phyloP scores from a whole-genome alignment of 2,888 invertebrate species.

The Slavum lentiscoides region DNA sequence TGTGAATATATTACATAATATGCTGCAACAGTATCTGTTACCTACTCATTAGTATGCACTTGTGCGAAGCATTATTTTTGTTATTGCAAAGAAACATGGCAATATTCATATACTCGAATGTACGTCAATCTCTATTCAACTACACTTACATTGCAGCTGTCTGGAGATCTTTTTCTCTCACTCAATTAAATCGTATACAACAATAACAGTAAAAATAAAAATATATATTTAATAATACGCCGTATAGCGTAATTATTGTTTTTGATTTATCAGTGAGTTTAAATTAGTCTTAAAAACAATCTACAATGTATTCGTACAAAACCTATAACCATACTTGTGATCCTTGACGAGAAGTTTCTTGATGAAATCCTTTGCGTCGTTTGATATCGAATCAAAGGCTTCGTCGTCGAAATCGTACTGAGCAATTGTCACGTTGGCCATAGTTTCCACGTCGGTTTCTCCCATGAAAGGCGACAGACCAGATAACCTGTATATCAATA shows the following conservation, averaged over 20 bases:
- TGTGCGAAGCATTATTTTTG: not conserved
- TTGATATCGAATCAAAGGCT: conserved; percentile 91
- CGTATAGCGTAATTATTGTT: not conserved
- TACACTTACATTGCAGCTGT: not conserved
- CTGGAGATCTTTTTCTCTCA: not conserved
- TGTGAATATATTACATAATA: not conserved
- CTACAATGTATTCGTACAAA: not conserved
- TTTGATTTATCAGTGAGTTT: conserved; percentile 21
- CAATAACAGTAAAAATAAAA: not conserved
- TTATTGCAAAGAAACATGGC: conserved; percentile 15
- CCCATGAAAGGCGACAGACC: conserved; percentile 99
- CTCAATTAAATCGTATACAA: not conserved
- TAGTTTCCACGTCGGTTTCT: conserved; percentile 93
- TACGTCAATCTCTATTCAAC: not conserved
- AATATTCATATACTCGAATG: not conserved
- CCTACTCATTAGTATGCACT: not conserved
- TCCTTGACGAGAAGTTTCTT: conserved; percentile 87
- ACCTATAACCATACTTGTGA: conserved; percentile 71
- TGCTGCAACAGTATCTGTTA: not conserved
- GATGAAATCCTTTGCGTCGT: conserved; percentile 95
- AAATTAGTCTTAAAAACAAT: conserved; percentile 33
- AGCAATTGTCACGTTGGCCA: conserved; percentile 97
- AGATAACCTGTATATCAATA: conserved; percentile 70
- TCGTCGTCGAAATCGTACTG: conserved; percentile 98
- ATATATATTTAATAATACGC: not conserved